A percentile compares a stretch with the other conserved stretches of the same genome.
Conservation (phyloP, 2,888 invertebrate genomes). For the Drosophila monieri region DNA sequence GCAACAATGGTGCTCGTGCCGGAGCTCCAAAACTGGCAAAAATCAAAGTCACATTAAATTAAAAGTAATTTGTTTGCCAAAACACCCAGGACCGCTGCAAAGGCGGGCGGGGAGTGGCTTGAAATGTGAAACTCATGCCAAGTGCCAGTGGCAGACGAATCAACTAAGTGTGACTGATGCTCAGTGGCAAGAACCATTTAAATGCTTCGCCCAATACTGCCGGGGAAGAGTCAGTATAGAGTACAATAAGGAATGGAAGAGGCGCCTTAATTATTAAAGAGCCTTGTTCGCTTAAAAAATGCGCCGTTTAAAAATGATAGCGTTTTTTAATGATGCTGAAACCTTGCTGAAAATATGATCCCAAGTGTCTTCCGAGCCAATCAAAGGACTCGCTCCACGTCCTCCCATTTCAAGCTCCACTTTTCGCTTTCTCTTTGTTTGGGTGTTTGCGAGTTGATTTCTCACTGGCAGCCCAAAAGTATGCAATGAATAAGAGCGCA, state of each 20-base stretch:
- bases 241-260: not conserved
- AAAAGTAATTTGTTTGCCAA: constrained; percentile 80
- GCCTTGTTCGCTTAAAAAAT: too few relatives aligned
- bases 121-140: constrained; percentile 78
- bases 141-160: constrained; percentile 48
- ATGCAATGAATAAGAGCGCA: constrained; percentile 73
- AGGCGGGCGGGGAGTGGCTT: constrained; percentile 3
- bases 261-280: too few relatives aligned
- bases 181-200: not conserved
- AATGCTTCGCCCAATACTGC: constrained; percentile 26
- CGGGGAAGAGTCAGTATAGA: constrained; percentile 6
- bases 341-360: not conserved
- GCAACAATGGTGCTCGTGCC: constrained; percentile 11
- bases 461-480: constrained; percentile 70
- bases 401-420: not conserved
- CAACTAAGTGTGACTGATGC: constrained; percentile 56
- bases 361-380: constrained; percentile 9
- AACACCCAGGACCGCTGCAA: constrained; percentile 65
- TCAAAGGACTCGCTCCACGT: constrained; percentile 6
- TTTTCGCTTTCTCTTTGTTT: constrained; percentile 18
- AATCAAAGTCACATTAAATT: constrained; percentile 80
- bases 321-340: not conserved
- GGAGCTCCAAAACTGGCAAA: constrained; percentile 45
- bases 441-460: constrained; percentile 60
- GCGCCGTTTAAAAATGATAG: too few relatives aligned